Conservation (phyloP, 2,113 vertebrate species). For the Thunnus maccoyii region DNA sequence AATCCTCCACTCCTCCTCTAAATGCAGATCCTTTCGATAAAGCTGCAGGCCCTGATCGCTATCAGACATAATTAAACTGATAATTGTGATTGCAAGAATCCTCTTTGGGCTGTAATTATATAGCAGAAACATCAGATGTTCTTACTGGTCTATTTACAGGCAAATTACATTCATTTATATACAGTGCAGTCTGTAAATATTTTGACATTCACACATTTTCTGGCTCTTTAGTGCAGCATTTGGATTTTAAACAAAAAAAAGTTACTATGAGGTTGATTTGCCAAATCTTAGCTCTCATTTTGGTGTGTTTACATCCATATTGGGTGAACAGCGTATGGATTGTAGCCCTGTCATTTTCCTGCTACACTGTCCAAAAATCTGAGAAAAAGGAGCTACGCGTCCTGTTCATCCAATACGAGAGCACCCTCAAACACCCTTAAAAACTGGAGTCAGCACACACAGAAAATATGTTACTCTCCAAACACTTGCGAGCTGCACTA, state of each 20-base stretch:
- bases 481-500: too few relatives aligned
- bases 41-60: constrained; percentile 69
- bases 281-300: not conserved
- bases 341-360: not conserved
- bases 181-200: not conserved
- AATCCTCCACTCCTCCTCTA: constrained; percentile 63
- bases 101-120: constrained; percentile 65
- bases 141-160: constrained; percentile 39
- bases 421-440: not conserved
- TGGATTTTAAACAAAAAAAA: too few relatives aligned
- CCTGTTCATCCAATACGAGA: not conserved
- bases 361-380: not conserved
- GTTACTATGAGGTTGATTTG: too few relatives aligned
- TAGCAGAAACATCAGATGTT: constrained; percentile 30
- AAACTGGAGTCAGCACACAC: not conserved
- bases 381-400: too few relatives aligned
- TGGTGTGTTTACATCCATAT: not conserved
- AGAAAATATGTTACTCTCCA: too few relatives aligned
- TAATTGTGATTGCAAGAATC: constrained; percentile 75
- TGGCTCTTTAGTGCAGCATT: not conserved
- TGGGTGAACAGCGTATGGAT: not conserved
- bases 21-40: constrained; percentile 72
- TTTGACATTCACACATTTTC: not conserved
- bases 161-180: constrained; percentile 23
- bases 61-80: constrained; percentile 81